Percentiles rank a stretch among this genome's conserved stretches.
Evolutionary conservation across 1,140 invertebrate species (phyloP).

Genomic region (Pteromalus puparum): DNA sequence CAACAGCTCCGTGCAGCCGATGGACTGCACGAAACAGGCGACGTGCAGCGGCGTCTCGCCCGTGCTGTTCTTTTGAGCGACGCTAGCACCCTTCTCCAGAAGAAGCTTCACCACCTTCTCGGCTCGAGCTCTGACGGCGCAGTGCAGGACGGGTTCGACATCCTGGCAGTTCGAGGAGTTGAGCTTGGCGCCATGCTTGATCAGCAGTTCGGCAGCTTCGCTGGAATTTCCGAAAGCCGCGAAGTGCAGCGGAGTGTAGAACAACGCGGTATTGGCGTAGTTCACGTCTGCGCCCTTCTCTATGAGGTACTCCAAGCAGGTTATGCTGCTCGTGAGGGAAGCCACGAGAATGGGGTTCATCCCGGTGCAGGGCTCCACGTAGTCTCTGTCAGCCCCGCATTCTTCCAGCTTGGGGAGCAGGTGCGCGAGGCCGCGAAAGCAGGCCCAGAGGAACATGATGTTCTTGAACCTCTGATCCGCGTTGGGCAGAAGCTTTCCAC

Average conservation of each 20-base stretch:
- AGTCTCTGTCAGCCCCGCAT: conserved; percentile 61
- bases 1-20: conserved; percentile 76
- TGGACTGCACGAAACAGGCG: conserved; percentile 77
- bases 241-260: conserved; percentile 78
- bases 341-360: conserved; percentile 67
- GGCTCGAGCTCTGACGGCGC: conserved; percentile 76
- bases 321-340: conserved; percentile 63
- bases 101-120: conserved; percentile 78
- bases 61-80: conserved; percentile 75
- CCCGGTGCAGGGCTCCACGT: conserved; percentile 66
- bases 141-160: conserved; percentile 77
- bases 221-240: conserved; percentile 76
- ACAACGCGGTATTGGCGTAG: conserved; percentile 69
- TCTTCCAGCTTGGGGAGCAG: conserved; percentile 65
- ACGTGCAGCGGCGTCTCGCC: conserved; percentile 79
- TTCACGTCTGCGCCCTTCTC: conserved; percentile 66
- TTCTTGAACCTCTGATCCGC: conserved; percentile 61
- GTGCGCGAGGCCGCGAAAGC: conserved; percentile 65
- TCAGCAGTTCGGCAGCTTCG: conserved; percentile 74
- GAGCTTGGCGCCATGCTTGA: conserved; percentile 74
- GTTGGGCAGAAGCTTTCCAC: conserved; percentile 45
- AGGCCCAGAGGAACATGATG: conserved; percentile 68
- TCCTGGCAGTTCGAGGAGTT: conserved; percentile 55
- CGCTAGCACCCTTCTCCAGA: conserved; percentile 78
- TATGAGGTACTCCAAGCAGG: conserved; percentile 69